Evolutionary conservation across 1,140 invertebrate species (phyloP), one percentile per base, ranked within the genome.

Genomic region (Penaeus chinensis): DNA sequence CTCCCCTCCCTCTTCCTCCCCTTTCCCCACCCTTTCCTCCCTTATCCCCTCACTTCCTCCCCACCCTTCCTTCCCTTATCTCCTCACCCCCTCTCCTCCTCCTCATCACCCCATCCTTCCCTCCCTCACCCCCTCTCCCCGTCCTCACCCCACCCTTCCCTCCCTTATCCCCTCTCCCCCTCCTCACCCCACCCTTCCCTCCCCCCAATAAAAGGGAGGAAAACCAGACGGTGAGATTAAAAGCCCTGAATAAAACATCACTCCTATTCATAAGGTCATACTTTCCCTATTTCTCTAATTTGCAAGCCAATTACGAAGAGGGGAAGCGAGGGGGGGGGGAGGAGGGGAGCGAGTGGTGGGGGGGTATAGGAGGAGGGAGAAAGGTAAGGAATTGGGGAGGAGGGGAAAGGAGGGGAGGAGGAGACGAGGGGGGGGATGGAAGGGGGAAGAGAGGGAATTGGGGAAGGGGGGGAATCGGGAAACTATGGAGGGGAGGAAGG

Each of bases 261-360:
- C 37, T 16, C 20, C 86, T 65, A 69, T 82, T 87, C 80, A 82
- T 77, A 4, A 62, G 86, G 86, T 87, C 86, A 87, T 82, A 87
- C 62, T 87, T 87, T 87, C 86, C 86, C 81, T 87, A 83, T 87
- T 87, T 87, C 54, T 87, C 86, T 66, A 77, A 87, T 87, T 87
- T 87, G 86, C 86, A 66, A 87, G 86, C 86, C 86, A 87, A 83
- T 83, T 87, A 82, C 81, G 27, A 60, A 27, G 16, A 81, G 80
- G 60, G 66, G 11, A 3, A 22, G 20, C 3, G 24, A 13, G 65
- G 3, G 65, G 65, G 24, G 65, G 3, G 4, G 42, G 37, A 42
- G 7, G 7, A 8, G 37, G 2, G 7, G 4, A 5, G 37, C 0
- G 37, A 5, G 37, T 7, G 37, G 37, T 0, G 37, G 37, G 37